phyloP scores from a whole-genome alignment of 2,797 vertebrate species.

The Hirundo rustica region DNA sequence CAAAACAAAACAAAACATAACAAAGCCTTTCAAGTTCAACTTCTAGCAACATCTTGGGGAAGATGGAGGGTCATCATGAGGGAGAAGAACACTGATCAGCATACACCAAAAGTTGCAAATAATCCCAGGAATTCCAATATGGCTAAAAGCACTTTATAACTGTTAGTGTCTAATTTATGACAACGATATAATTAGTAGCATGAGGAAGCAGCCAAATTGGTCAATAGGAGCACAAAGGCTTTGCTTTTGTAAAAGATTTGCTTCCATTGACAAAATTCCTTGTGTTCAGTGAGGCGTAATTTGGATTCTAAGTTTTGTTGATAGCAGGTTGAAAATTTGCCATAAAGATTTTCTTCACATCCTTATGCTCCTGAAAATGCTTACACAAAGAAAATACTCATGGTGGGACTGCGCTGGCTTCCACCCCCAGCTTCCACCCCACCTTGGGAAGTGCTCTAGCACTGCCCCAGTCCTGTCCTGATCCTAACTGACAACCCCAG shows the following conservation, averaged over 20 bases:
- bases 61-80: background rate
- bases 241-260: background rate
- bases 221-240: background rate
- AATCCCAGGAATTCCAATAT: background rate
- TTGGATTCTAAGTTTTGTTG: background rate
- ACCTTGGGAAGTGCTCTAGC: background rate
- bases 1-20: background rate
- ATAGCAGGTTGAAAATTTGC: background rate
- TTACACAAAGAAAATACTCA: background rate
- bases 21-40: slow-evolving; percentile 6
- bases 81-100: background rate
- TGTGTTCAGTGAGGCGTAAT: background rate
- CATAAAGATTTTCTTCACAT: background rate
- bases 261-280: background rate
- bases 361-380: background rate
- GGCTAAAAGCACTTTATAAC: background rate
- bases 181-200: background rate
- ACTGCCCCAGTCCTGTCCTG: background rate
- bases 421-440: background rate
- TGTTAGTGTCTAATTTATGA: background rate
- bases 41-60: background rate
- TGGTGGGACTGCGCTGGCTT: background rate
- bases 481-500: background rate
- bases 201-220: background rate
- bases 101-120: background rate